Conservation (phyloP, 92 coral and sea anemone species). For the Palythoa grandiflora region DNA sequence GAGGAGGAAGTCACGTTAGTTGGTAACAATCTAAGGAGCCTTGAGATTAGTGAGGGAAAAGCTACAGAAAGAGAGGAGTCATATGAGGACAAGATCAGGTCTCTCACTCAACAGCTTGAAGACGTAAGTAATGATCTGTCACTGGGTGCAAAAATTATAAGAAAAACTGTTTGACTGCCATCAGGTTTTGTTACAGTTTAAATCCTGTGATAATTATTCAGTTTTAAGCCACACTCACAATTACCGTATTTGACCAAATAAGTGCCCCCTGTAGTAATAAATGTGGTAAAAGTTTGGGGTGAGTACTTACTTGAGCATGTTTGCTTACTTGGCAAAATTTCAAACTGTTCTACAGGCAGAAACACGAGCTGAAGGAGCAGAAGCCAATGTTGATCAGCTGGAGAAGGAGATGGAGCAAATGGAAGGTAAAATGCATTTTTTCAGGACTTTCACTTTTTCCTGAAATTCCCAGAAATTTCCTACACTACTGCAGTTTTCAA, state of each 20-base stretch:
- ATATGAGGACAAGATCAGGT: slow-evolving; percentile 69
- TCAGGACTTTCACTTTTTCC: background rate
- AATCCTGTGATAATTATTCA: background rate
- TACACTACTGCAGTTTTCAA: background rate
- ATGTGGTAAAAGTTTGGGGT: no score
- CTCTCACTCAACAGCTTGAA: slow-evolving; percentile 69
- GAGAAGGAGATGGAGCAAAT: slow-evolving; percentile 87
- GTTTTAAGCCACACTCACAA: no score
- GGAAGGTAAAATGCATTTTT: slow-evolving; percentile 70
- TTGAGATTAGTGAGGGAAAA: slow-evolving; percentile 96
- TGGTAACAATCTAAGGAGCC: slow-evolving; percentile 95
- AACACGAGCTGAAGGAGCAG: slow-evolving; percentile 90
- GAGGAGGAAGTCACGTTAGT: slow-evolving; percentile 98
- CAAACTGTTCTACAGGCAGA: slow-evolving; percentile 67
- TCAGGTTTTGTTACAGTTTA: background rate
- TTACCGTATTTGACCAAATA: no score
- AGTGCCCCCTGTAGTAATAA: no score
- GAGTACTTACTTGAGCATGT: background rate
- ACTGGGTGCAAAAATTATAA: background rate
- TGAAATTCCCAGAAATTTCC: background rate
- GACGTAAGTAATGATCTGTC: slow-evolving; percentile 31
- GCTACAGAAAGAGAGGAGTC: slow-evolving; percentile 75
- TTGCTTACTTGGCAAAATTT: no score
- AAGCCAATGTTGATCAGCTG: slow-evolving; percentile 73
- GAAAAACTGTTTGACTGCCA: background rate